Base-by-base conservation (phyloP, 2,797 vertebrate species). In the Lepus oiostolus region DNA sequence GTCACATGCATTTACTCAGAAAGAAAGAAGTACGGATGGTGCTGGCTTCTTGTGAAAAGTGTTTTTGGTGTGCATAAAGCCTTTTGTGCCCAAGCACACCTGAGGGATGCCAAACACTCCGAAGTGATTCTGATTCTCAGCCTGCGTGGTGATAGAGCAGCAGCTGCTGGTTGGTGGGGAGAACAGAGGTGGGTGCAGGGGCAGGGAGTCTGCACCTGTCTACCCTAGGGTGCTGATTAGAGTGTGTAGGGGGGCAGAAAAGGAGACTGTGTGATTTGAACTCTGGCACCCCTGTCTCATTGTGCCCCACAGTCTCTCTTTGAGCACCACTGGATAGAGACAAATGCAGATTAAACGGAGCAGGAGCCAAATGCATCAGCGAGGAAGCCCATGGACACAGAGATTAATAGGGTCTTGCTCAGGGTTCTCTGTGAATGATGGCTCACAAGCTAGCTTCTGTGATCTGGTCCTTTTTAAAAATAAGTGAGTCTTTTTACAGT, bases 391-490 rank as follows among this genome's bases (percentile, higher is more conserved):
- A 76, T 62, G 80, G 90, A 62, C 74, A 65, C 4, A 9, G 3
- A 26, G 30, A n/a, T 87, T 95, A 80, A 89, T 19, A 86, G 35
- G 54, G 13, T 80, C 81, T 30, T 13, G 62, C 26, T 81, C 50
- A 65, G 80, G 75, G 22, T 82, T 94, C 63, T 85, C 38, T 19
- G 58, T 63, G 79, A 88, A 79, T 11, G 74, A 92, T 22, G 63
- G 52, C 32, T 92, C 79, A 50, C 54, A 47, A 91, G 68, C 62
- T 74, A 91, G 68, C 47, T 75, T 82, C 83, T 84, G 1, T 21
- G 75, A 86, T 2, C 47, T 14, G 17, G 16, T 60, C 70, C 9
- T 42, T 85, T 81, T 12, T 16, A 70, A 60, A 93, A 72, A 74
- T 50, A 88, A 90, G 63, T 3, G 5, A 28, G 26, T 13, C 70